Conservation (phyloP, 2,113 vertebrate genomes). For the Alethe castanea region DNA sequence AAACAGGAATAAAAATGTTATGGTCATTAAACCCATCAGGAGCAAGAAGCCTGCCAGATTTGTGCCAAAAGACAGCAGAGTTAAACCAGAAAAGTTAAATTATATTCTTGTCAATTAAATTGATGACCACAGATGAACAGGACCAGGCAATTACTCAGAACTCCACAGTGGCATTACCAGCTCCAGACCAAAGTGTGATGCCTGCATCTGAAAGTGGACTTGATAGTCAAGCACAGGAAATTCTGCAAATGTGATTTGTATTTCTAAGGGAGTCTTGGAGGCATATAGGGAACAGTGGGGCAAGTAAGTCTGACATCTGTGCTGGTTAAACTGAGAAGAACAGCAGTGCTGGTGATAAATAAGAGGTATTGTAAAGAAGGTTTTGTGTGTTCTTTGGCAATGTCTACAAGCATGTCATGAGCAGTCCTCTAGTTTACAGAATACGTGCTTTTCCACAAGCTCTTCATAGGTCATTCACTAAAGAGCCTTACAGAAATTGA, state of each 20-base stretch:
- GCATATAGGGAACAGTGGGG: not conserved
- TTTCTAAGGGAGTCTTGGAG: not conserved
- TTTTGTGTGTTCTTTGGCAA: not conserved
- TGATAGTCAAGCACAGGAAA: not conserved
- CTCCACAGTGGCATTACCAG: not conserved
- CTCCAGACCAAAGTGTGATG: not conserved
- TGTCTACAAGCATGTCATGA: not conserved
- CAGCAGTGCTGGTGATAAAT: not conserved
- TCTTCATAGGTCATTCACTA: not conserved
- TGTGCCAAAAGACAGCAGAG: not conserved
- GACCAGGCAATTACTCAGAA: not conserved
- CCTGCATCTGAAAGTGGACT: not conserved
- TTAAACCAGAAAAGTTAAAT: not conserved
- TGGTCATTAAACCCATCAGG: not conserved
- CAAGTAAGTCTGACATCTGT: not conserved
- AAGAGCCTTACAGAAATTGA: not conserved
- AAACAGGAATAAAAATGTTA: not conserved
- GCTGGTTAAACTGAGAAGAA: not conserved
- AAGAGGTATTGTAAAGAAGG: not conserved
- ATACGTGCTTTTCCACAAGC: rapidly evolving
- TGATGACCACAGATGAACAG: not conserved
- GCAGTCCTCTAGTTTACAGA: not conserved
- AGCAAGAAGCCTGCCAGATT: not conserved
- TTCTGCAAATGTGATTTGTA: not conserved
- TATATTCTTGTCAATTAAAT: not conserved